phyloP scores from a whole-genome alignment of 2,113 vertebrate genomes.

The Hippocampus barbouri region DNA sequence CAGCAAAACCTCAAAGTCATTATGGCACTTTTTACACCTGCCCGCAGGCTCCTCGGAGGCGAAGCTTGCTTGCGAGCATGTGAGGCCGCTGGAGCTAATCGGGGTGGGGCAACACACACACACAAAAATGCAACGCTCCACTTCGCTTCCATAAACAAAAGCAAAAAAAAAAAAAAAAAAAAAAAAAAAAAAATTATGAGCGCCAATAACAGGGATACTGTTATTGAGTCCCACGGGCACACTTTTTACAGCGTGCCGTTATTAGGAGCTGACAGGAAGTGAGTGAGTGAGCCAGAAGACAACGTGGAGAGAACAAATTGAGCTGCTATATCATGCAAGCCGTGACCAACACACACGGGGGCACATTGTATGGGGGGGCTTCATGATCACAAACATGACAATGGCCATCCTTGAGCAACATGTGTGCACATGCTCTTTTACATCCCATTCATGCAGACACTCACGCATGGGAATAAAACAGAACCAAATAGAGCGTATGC shows the following conservation, averaged over 20 bases:
- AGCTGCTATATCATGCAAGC: constrained; percentile 55
- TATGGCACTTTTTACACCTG: constrained; percentile 54
- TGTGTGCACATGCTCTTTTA: neutral
- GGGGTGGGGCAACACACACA: constrained; percentile 12
- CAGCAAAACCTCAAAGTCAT: constrained; percentile 32
- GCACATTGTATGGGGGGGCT: constrained; percentile 29
- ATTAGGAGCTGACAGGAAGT: constrained; percentile 51
- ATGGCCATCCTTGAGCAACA: constrained; percentile 15
- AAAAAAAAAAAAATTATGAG: constrained; percentile 45
- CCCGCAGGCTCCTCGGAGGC: constrained; percentile 33
- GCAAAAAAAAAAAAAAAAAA: constrained; percentile 56
- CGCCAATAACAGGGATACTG: constrained; percentile 35
- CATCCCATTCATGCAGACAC: neutral
- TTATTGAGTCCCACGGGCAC: constrained; percentile 61
- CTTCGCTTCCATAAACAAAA: constrained; percentile 56
- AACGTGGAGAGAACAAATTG: constrained; percentile 51
- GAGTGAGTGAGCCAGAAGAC: constrained; percentile 7
- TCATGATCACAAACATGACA: constrained; percentile 23
- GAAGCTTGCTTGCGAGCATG: constrained; percentile 30
- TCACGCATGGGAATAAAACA: neutral
- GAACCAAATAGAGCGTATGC: constrained; percentile 9
- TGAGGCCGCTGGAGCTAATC: constrained; percentile 40
- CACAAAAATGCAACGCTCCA: constrained; percentile 47
- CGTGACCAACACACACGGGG: constrained; percentile 48
- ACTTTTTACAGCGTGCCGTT: constrained; percentile 35